phyloP scores from a whole-genome alignment of 2,113 vertebrate genomes.

The Prolemur simus region DNA sequence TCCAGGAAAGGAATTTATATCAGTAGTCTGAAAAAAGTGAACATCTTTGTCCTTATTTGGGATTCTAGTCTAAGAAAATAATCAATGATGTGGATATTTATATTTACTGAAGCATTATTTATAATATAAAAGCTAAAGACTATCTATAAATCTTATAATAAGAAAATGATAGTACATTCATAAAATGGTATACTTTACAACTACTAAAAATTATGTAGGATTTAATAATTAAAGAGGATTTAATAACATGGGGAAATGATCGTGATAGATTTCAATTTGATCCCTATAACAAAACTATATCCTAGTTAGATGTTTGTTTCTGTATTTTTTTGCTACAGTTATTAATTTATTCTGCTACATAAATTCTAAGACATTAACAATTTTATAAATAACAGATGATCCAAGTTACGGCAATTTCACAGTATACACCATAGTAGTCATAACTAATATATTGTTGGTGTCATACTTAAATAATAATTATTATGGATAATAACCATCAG shows the following conservation, averaged over 20 bases:
- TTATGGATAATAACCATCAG: background rate
- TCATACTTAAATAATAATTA: background rate
- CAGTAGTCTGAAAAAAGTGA: background rate
- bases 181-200: background rate
- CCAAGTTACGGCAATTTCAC: background rate
- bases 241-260: background rate
- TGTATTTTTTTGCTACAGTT: background rate
- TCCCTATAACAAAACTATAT: background rate
- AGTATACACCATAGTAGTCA: background rate
- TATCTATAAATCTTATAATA: background rate
- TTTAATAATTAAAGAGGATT: background rate
- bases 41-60: background rate
- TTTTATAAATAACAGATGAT: background rate
- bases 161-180: background rate
- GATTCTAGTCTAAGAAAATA: background rate
- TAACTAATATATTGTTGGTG: background rate
- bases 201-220: background rate
- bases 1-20: conserved; percentile 15
- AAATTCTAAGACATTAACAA: background rate
- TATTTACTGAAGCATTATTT: conserved; percentile 11
- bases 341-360: background rate
- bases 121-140: conserved; percentile 2
- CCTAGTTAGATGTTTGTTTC: conserved; percentile 30
- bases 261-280: background rate
- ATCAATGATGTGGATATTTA: background rate